Conservation (phyloP, 1,140 invertebrate genomes). For the Bombus huntii region DNA sequence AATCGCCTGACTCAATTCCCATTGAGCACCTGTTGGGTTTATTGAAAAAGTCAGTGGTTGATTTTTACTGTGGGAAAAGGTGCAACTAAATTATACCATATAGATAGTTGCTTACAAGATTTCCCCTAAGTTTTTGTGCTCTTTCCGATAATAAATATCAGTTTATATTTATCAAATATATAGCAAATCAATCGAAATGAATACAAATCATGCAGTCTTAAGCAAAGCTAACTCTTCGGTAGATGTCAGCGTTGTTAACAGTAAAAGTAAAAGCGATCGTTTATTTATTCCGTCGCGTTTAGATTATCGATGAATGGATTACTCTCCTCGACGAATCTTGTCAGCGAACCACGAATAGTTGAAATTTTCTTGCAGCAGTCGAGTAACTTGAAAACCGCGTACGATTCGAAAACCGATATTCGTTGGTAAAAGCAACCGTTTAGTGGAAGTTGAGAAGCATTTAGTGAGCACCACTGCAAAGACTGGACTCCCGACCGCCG, state of each 20-base stretch:
- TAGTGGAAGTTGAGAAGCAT: not conserved
- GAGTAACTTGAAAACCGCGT: not conserved
- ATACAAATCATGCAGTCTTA: too few species aligned
- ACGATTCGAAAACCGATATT: not conserved
- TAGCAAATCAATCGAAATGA: too few species aligned
- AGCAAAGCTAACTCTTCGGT: too few species aligned
- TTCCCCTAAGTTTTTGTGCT: not conserved
- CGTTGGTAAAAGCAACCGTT: not conserved
- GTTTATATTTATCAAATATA: too few species aligned
- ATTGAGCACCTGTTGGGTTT: not conserved
- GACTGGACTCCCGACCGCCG: slow-evolving; percentile 39
- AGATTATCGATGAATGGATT: not conserved
- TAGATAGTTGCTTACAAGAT: not conserved
- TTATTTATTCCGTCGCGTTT: not conserved
- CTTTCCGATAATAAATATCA: too few species aligned
- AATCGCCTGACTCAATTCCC: not conserved
- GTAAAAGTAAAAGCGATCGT: not conserved
- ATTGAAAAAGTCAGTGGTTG: not conserved
- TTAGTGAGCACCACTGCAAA: slow-evolving; percentile 53
- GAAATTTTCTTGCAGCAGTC: not conserved
- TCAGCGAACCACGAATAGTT: not conserved
- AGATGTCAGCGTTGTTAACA: too few species aligned
- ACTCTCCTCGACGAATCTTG: too few species aligned
- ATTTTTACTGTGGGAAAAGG: not conserved
- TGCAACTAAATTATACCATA: not conserved